These are phyloP conservation scores for Podarcis lilfordi DNA, from an alignment of 2,797 vertebrate species.

Conservation along the genomic window DNA sequence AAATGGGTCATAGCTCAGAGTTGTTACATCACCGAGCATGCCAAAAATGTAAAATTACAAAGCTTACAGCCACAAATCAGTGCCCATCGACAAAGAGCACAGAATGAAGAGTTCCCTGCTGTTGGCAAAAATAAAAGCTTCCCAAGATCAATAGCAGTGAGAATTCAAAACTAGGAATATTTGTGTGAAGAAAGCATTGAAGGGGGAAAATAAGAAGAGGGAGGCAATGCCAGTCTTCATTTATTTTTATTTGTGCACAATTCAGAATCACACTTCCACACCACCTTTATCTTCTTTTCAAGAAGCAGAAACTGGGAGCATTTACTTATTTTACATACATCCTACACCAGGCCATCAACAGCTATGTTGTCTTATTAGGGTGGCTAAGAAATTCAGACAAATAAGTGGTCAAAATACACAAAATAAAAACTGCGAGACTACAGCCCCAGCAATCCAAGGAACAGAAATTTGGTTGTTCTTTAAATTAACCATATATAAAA, in stretches of 20 bases:
- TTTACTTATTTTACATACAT: neutral
- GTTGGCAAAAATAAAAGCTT: neutral
- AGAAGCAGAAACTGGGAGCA: neutral
- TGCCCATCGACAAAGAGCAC: neutral
- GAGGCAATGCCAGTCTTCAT: too few relatives aligned
- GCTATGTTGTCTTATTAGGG: neutral
- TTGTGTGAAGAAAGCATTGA: neutral
- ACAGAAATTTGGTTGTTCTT: too few relatives aligned
- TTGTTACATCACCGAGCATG: constrained; percentile 59
- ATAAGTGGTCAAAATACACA: too few relatives aligned
- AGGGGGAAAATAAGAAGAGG: neutral
- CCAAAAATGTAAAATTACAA: constrained; percentile 58
- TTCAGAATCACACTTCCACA: neutral
- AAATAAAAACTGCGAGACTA: too few relatives aligned
- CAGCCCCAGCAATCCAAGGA: too few relatives aligned
- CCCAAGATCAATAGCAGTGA: neutral
- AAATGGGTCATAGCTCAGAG: constrained; percentile 51
- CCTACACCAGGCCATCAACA: neutral
- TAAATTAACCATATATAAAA: too few relatives aligned
- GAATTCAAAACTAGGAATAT: neutral
- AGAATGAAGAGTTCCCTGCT: neutral
- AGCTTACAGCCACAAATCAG: constrained; percentile 32
- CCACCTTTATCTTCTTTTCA: neutral
- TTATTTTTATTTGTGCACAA: neutral
- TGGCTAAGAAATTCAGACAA: neutral